A percentile compares a stretch with the other conserved stretches of the same genome.
phyloP scores from a whole-genome alignment of 2,888 invertebrate species.

The Archaeoteleia sp. region DNA sequence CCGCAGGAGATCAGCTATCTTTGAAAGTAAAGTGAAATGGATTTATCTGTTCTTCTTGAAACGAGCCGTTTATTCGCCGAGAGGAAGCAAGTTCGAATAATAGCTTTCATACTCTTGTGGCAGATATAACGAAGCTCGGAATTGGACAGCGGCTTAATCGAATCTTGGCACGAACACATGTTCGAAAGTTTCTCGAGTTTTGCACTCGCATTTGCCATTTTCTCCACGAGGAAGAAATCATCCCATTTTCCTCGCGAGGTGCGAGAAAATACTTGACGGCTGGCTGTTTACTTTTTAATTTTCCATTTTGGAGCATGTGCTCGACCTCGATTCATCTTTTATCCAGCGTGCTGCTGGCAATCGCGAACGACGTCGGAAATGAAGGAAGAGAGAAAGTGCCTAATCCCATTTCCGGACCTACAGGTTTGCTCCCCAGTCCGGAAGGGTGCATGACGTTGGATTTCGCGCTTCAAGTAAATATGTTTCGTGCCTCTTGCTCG shows the following conservation, averaged over 20 bases:
- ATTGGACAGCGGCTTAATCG: slow-evolving; percentile 23
- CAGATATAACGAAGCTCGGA: slow-evolving; percentile 13
- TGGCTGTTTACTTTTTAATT: too few relatives aligned
- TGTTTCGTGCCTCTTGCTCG: slow-evolving; percentile 5
- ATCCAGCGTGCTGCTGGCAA: not conserved
- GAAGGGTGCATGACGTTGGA: slow-evolving; percentile 15
- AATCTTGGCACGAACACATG: slow-evolving; percentile 14
- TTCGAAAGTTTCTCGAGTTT: slow-evolving; percentile 6
- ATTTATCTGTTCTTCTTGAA: slow-evolving; percentile 10
- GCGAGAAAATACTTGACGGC: too few relatives aligned
- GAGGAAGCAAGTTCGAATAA: slow-evolving; percentile 14
- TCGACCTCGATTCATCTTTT: slow-evolving; percentile 1
- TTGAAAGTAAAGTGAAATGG: slow-evolving; percentile 11
- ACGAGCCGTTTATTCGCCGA: not conserved
- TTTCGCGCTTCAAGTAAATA: slow-evolving; percentile 13
- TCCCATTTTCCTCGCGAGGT: not conserved
- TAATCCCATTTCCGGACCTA: slow-evolving; percentile 28
- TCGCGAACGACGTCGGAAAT: slow-evolving; percentile 6
- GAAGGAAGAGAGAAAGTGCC: slow-evolving; percentile 1
- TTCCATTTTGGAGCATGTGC: not conserved
- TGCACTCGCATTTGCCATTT: not conserved
- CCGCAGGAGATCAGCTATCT: slow-evolving; percentile 7
- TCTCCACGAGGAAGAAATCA: not conserved
- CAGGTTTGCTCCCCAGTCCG: slow-evolving; percentile 1
- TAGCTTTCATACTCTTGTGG: slow-evolving; percentile 6